Evolutionary conservation across 2,113 vertebrate genomes (phyloP).

Genomic region (Chionodraco myersi): DNA sequence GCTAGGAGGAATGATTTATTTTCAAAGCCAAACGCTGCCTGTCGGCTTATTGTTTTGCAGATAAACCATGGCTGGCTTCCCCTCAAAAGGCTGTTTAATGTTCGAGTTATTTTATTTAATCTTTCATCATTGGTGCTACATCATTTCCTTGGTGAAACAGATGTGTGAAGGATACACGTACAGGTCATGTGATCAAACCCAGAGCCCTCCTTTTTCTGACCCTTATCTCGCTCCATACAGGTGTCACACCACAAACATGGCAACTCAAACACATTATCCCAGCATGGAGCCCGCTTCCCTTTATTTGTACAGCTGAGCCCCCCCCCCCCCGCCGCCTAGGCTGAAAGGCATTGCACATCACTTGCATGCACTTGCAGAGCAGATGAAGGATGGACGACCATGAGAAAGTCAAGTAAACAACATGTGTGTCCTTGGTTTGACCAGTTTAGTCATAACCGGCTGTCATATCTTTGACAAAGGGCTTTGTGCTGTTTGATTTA

Average conservation of each 20-base stretch:
- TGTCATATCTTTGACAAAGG: conserved; percentile 21
- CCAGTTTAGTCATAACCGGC: neutral
- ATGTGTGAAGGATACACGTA: conserved; percentile 13
- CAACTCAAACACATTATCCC: conserved; percentile 56
- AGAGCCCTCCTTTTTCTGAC: conserved; percentile 32
- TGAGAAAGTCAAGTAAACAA: conserved; percentile 60
- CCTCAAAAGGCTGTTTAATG: conserved; percentile 38
- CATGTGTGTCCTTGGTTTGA: conserved; percentile 24
- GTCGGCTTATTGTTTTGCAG: conserved; percentile 51
- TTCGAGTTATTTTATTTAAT: conserved; percentile 45
- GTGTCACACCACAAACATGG: conserved; percentile 68
- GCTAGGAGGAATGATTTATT: conserved; percentile 62
- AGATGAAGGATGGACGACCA: conserved; percentile 49
- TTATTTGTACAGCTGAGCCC: conserved; percentile 85
- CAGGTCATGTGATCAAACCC: neutral
- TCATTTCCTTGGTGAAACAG: conserved; percentile 40
- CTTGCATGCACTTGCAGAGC: conserved; percentile 50
- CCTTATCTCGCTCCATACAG: conserved; percentile 72
- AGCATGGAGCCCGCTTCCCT: conserved; percentile 57
- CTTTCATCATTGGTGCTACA: conserved; percentile 44
- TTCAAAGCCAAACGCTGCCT: conserved; percentile 56
- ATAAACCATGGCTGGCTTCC: conserved; percentile 51
- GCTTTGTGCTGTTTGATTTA: conserved; percentile 38
- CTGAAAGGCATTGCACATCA: conserved; percentile 40
- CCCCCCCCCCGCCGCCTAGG: neutral